Evolutionary conservation across 2,113 vertebrate species (phyloP).

Genomic region (Carassius gibelio): DNA sequence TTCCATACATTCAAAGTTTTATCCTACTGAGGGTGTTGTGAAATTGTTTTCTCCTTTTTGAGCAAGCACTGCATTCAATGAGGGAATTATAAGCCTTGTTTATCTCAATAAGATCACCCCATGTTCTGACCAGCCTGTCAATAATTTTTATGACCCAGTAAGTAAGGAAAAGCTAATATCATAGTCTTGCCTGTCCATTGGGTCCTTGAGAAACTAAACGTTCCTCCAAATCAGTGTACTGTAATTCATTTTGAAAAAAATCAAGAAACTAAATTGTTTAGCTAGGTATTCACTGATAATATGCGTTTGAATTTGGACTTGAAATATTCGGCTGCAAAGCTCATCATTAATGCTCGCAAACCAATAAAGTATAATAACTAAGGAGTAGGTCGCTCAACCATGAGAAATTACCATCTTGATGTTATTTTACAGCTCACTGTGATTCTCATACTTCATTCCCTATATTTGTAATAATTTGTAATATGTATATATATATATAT

Average conservation of each 20-base stretch:
- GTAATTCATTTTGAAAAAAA: no score
- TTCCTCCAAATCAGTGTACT: background rate
- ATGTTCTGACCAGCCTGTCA: background rate
- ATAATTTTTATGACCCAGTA: background rate
- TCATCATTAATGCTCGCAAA: no score
- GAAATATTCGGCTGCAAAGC: background rate
- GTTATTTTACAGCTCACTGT: no score
- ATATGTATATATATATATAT: no score
- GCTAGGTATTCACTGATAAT: no score
- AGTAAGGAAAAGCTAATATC: background rate
- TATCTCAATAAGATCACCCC: background rate
- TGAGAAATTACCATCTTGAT: no score
- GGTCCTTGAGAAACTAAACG: background rate
- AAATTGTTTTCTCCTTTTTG: background rate
- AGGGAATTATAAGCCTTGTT: conserved; percentile 5
- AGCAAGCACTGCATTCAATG: background rate
- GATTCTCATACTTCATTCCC: no score
- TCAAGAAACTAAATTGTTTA: no score
- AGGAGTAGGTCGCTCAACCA: no score
- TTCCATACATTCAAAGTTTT: background rate
- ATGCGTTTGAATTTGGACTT: background rate
- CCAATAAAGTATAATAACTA: no score
- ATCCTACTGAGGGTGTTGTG: background rate
- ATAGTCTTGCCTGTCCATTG: background rate
- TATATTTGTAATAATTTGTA: no score